phyloP scores from a whole-genome alignment of 1,140 invertebrate species.

The Bombus picipes region DNA sequence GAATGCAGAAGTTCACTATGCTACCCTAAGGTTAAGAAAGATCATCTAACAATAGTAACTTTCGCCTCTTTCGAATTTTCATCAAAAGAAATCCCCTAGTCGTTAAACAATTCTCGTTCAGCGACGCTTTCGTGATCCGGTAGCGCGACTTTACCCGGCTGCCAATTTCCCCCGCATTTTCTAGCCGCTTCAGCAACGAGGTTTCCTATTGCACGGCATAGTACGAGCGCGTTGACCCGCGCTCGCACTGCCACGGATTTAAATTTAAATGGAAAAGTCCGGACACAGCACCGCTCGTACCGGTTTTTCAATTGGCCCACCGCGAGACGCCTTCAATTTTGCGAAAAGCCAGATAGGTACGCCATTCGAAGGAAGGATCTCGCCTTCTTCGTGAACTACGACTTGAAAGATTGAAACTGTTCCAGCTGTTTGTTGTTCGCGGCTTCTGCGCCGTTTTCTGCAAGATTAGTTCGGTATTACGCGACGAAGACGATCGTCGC shows the following conservation, averaged over 20 bases:
- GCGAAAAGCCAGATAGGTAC: constrained; percentile 9
- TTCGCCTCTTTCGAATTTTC: too few species aligned
- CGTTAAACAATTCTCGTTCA: constrained; percentile 18
- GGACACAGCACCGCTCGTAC: constrained; percentile 1
- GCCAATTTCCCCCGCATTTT: constrained; percentile 37
- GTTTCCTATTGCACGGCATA: constrained; percentile 15
- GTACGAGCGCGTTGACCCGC: constrained; percentile 37
- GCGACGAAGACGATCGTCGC: not conserved
- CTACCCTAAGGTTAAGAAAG: too few species aligned
- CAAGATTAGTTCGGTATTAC: not conserved
- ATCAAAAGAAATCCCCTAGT: not conserved
- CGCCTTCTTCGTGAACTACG: constrained; percentile 4
- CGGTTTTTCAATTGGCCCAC: constrained; percentile 14
- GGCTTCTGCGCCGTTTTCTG: too few species aligned
- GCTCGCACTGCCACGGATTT: constrained; percentile 34
- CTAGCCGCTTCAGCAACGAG: constrained; percentile 29
- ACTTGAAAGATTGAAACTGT: not conserved
- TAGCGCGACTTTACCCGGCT: not conserved
- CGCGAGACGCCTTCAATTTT: constrained; percentile 32
- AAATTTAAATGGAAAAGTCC: constrained; percentile 54
- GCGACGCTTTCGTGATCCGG: not conserved
- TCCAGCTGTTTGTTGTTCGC: too few species aligned
- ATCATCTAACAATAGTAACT: too few species aligned
- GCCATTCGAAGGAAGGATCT: constrained; percentile 12
- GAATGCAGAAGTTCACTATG: too few species aligned